These are phyloP conservation scores for Acestrorhynchus altus DNA, from an alignment of 2,797 vertebrate species.

Conservation along the genomic window DNA sequence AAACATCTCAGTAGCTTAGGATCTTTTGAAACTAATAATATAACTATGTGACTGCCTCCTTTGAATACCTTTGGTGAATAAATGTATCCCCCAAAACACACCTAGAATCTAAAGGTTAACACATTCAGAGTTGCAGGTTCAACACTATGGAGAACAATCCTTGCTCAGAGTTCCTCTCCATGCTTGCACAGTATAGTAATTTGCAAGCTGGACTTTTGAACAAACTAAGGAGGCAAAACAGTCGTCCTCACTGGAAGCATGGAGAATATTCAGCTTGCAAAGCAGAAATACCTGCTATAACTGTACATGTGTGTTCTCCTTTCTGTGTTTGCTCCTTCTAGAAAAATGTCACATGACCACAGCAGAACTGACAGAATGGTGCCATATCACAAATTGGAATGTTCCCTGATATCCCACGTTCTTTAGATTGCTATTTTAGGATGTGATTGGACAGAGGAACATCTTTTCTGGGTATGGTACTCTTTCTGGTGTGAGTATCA, in stretches of 20 bases:
- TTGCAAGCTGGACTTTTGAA: no score
- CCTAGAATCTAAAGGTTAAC: no score
- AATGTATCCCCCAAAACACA: no score
- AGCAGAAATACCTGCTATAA: neutral
- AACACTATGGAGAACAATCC: neutral
- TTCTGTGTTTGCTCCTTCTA: neutral
- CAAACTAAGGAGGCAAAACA: neutral
- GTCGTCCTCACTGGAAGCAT: neutral
- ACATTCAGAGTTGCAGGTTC: neutral
- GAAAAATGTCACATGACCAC: neutral
- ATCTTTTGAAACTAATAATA: no score
- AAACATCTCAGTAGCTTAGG: no score
- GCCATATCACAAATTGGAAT: neutral
- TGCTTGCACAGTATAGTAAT: no score
- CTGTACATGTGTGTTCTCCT: neutral
- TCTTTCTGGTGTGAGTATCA: no score
- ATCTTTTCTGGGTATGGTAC: no score
- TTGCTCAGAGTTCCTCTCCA: neutral
- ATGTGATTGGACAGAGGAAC: neutral
- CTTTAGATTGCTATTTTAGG: no score
- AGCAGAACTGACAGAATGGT: neutral
- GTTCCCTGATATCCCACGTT: neutral
- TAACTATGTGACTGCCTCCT: no score
- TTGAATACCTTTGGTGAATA: no score
- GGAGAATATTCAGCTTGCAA: neutral